A percentile compares a stretch with the other conserved stretches of the same genome.
These are phyloP conservation scores for Ormyrus pomaceus DNA, from an alignment of 2,888 invertebrate species.

Conservation along the genomic window DNA sequence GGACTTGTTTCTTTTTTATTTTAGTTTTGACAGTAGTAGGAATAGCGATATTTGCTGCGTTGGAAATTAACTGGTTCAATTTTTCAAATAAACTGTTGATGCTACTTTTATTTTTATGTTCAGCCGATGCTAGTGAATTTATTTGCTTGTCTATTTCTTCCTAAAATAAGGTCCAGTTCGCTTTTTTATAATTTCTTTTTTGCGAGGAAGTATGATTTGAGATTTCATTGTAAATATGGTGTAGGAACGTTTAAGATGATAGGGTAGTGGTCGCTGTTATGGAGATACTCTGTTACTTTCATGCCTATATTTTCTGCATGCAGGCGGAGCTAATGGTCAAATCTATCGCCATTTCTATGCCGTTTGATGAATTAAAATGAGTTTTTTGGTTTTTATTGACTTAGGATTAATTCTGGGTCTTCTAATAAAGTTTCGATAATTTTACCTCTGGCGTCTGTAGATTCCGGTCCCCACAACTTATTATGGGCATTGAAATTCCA, in stretches of 20 bases:
- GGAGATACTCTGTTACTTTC: conserved; percentile 26
- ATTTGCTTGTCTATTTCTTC: not conserved
- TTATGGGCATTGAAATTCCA: conserved; percentile 62
- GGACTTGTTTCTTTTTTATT: conserved; percentile 37
- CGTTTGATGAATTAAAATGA: conserved; percentile 55
- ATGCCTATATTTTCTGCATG: conserved; percentile 47
- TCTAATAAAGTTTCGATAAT: conserved; percentile 56
- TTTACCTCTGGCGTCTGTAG: conserved; percentile 56
- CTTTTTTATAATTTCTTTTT: conserved; percentile 42
- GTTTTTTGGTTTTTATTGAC: conserved; percentile 54
- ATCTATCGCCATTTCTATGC: conserved; percentile 55
- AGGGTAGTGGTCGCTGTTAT: conserved; percentile 56
- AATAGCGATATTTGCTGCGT: not conserved
- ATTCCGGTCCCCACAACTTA: conserved; percentile 54
- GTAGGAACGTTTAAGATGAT: conserved; percentile 10
- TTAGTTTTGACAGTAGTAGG: conserved; percentile 2
- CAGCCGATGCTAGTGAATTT: not conserved
- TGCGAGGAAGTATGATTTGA: not conserved
- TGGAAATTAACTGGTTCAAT: not conserved
- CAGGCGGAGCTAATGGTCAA: conserved; percentile 27
- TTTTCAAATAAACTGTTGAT: not conserved
- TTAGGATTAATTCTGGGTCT: conserved; percentile 37
- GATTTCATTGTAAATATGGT: not conserved
- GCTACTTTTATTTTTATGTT: not conserved
- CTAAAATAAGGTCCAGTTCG: conserved; percentile 32